Percentiles rank a stretch among this genome's conserved stretches.
These are phyloP conservation scores for Nematostella vectensis DNA, from an alignment of 92 coral and sea anemone species.

Conservation along the genomic window DNA sequence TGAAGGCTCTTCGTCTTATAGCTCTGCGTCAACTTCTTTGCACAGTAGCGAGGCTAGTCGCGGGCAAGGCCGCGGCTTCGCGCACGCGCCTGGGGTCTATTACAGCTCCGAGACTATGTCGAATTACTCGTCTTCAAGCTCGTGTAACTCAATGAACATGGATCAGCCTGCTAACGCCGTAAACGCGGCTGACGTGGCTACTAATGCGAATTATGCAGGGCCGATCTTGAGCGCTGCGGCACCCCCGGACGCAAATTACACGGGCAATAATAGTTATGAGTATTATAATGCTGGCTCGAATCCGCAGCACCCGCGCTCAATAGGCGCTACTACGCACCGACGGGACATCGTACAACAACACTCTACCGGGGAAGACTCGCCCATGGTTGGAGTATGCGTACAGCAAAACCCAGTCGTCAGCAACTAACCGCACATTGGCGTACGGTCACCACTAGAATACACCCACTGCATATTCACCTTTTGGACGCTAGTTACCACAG, in stretches of 20 bases:
- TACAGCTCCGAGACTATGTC: conserved; percentile 85
- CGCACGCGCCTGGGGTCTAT: conserved; percentile 56
- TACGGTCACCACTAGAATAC: background rate
- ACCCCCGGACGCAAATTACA: conserved; percentile 43
- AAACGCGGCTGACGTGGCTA: conserved; percentile 13
- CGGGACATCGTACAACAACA: conserved; percentile 74
- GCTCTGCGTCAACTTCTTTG: conserved; percentile 70
- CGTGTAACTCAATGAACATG: conserved; percentile 76
- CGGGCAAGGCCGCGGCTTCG: conserved; percentile 58
- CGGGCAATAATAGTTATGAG: conserved; percentile 29
- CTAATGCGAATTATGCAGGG: conserved; percentile 35
- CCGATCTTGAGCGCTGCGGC: conserved; percentile 50
- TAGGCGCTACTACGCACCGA: conserved; percentile 39
- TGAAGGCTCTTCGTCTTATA: conserved; percentile 84
- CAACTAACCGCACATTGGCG: no score
- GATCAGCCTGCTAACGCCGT: conserved; percentile 29
- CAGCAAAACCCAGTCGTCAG: conserved; percentile 97
- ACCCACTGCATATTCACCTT: no score
- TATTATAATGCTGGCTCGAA: conserved; percentile 46
- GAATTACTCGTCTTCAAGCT: conserved; percentile 76
- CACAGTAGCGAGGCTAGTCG: conserved; percentile 76
- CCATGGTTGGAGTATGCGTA: conserved; percentile 98
- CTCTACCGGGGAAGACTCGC: conserved; percentile 89
- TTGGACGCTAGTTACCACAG: background rate
- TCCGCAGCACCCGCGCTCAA: conserved; percentile 66